Percentiles rank a stretch among this genome's conserved stretches.
These are phyloP conservation scores for Drosophila oshimai DNA, from an alignment of 1,140 invertebrate genomes.

Conservation along the genomic window DNA sequence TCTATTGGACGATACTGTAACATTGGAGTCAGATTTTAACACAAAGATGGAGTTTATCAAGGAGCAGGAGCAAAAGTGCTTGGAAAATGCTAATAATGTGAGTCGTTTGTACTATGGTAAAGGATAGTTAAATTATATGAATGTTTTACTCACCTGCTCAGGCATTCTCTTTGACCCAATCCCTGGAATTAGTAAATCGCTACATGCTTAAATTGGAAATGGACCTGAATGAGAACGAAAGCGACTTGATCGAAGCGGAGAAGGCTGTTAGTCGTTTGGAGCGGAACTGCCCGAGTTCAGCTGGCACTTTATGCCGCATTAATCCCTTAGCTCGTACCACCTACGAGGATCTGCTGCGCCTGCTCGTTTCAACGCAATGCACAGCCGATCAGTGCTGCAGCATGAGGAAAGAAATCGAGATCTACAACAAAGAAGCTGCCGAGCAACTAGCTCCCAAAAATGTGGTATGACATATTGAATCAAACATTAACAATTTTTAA, in stretches of 20 bases:
- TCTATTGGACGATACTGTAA: slow-evolving; percentile 22
- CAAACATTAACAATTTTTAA: not conserved
- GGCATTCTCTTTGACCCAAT: not conserved
- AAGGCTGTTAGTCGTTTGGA: slow-evolving; percentile 3
- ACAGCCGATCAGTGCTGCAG: slow-evolving; percentile 21
- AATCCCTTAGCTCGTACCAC: not conserved
- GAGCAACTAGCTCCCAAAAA: not conserved
- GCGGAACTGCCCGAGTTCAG: not conserved
- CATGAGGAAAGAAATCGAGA: slow-evolving; percentile 23
- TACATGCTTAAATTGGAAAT: slow-evolving; percentile 25
- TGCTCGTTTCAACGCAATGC: slow-evolving; percentile 33
- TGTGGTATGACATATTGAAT: slow-evolving; percentile 10
- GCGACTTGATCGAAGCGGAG: slow-evolving; percentile 12
- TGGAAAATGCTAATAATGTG: slow-evolving; percentile 38
- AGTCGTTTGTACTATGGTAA: not conserved
- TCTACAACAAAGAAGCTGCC: not conserved
- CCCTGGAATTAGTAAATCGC: slow-evolving; percentile 7
- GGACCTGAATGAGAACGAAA: slow-evolving; percentile 43
- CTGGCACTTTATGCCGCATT: no score
- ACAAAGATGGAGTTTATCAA: slow-evolving; percentile 32
- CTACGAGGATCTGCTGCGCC: slow-evolving; percentile 20
- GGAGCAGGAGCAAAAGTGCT: slow-evolving; percentile 23
- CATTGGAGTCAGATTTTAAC: slow-evolving; percentile 35
- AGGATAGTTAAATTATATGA: not conserved
- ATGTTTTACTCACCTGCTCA: not conserved